phyloP scores from a whole-genome alignment of 2,888 invertebrate species.

The Laspeyria flexula region DNA sequence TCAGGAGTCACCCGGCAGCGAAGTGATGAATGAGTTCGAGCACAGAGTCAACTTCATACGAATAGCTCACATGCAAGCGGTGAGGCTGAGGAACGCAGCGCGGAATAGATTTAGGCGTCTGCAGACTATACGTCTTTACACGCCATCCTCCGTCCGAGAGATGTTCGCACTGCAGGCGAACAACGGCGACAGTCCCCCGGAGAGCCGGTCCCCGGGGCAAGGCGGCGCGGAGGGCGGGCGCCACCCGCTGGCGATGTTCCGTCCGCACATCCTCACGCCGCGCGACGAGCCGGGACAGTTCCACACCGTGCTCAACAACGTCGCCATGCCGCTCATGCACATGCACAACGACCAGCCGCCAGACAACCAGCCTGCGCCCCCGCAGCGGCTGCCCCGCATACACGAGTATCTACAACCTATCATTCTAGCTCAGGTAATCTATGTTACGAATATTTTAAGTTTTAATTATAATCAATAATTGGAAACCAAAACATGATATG shows the following conservation, averaged over 20 bases:
- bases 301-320: constrained; percentile 67
- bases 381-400: constrained; percentile 69
- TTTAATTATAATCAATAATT: constrained; percentile 15
- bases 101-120: constrained; percentile 71
- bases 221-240: constrained; percentile 48
- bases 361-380: constrained; percentile 52
- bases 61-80: constrained; percentile 75
- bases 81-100: constrained; percentile 72
- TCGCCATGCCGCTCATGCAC: constrained; percentile 84
- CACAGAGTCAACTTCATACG: constrained; percentile 74
- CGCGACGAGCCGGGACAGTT: constrained; percentile 51
- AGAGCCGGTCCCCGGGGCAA: constrained; percentile 47
- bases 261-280: constrained; percentile 56
- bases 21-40: constrained; percentile 65
- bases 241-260: constrained; percentile 54
- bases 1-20: constrained; percentile 51
- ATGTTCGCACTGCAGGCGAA: constrained; percentile 69
- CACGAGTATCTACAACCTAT: constrained; percentile 81
- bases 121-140: constrained; percentile 75
- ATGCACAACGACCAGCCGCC: constrained; percentile 84
- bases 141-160: constrained; percentile 76
- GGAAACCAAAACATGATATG: too few species aligned
- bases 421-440: constrained; percentile 82
- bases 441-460: too few species aligned
- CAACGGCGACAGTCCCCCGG: constrained; percentile 53